Evolutionary conservation across 2,888 invertebrate genomes (phyloP).

Genomic region (Meganola albula): DNA sequence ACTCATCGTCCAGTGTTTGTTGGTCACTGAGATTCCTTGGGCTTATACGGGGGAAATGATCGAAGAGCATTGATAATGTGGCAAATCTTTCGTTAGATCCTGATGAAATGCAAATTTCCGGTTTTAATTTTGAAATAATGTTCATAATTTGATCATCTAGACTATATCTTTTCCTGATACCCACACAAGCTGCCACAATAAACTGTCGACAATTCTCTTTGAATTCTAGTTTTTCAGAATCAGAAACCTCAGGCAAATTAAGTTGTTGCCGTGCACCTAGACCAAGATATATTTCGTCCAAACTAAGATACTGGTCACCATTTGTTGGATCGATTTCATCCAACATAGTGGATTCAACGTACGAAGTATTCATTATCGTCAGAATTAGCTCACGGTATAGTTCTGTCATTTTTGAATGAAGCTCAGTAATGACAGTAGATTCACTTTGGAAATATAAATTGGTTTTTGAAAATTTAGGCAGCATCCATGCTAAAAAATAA

Average conservation of each 20-base stretch:
- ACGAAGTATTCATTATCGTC: neutral
- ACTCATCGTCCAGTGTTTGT: constrained; percentile 7
- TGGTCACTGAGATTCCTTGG: constrained; percentile 1
- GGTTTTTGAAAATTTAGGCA: constrained; percentile 2
- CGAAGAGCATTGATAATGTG: neutral
- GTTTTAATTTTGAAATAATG: neutral
- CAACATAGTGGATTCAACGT: neutral
- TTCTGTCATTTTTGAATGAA: constrained; percentile 6
- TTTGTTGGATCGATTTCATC: neutral
- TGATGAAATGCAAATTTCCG: neutral
- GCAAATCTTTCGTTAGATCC: neutral
- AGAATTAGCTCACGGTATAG: constrained; percentile 7
- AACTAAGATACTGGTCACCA: neutral
- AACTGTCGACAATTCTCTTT: constrained; percentile 1
- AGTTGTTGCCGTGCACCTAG: neutral
- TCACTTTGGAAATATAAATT: constrained; percentile 12
- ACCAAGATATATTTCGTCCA: neutral
- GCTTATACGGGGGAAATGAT: constrained; percentile 2
- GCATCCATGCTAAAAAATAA: constrained; percentile 7
- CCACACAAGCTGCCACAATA: constrained; percentile 5
- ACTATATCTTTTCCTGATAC: constrained; percentile 1
- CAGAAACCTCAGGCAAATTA: neutral
- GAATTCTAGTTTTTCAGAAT: neutral
- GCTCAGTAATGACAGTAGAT: constrained; percentile 2
- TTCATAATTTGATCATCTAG: neutral